Conservation (phyloP, 2,888 invertebrate genomes). For the Trachelus troglodyta region DNA sequence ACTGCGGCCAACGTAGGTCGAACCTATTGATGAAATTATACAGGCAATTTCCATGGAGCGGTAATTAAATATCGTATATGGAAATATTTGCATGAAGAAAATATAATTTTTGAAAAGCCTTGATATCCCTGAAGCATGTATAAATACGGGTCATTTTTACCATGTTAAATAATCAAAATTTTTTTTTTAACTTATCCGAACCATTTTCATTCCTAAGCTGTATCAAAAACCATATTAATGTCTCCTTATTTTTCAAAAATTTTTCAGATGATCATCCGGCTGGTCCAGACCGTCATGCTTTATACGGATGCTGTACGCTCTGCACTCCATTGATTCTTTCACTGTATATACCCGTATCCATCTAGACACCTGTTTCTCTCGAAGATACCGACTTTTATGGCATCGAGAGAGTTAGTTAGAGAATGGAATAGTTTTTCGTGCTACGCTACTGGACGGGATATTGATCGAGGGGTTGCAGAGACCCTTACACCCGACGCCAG, state of each 20-base stretch:
- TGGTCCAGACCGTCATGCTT: background rate
- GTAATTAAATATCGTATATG: background rate
- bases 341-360: background rate
- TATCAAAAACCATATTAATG: too few species aligned
- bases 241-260: background rate
- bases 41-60: background rate
- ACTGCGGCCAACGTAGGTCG: too few species aligned
- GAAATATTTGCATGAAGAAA: background rate
- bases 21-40: background rate
- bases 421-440: constrained; percentile 43
- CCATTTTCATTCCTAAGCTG: too few species aligned
- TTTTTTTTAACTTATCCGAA: too few species aligned
- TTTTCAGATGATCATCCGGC: background rate
- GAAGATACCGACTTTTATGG: background rate
- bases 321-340: background rate
- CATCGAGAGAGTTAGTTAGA: background rate
- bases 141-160: too few species aligned
- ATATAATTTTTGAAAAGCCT: too few species aligned
- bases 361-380: background rate
- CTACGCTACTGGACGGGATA: constrained; percentile 58
- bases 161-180: too few species aligned
- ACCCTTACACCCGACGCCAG: constrained; percentile 46
- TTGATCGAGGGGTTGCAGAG: constrained; percentile 54
- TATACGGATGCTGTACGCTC: background rate
- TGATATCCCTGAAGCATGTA: too few species aligned